Percentiles rank a stretch among this genome's conserved stretches.
phyloP scores from a whole-genome alignment of 2,797 vertebrate genomes.

The Halcyon leucocephala region DNA sequence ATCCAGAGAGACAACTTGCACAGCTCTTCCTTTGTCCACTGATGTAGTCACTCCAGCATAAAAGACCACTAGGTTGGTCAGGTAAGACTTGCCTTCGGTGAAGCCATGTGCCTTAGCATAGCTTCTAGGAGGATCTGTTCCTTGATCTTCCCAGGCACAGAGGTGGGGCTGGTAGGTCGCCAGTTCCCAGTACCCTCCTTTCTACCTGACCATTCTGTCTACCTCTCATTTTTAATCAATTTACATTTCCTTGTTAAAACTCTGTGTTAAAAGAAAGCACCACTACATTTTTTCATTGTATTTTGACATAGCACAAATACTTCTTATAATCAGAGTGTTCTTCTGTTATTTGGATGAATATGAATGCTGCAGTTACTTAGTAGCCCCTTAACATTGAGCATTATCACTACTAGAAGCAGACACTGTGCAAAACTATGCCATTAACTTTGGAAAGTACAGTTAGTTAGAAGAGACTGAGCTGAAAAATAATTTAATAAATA shows the following conservation, averaged over 20 bases:
- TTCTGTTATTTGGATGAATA: slow-evolving; percentile 16
- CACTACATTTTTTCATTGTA: background rate
- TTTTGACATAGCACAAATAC: background rate
- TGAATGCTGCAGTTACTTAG: slow-evolving; percentile 51
- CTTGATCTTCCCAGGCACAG: too few species aligned
- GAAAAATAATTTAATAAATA: background rate
- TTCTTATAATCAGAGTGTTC: background rate
- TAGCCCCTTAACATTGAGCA: background rate
- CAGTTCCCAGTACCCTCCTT: too few species aligned
- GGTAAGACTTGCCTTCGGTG: too few species aligned
- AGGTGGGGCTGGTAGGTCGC: too few species aligned
- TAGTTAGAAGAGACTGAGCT: background rate
- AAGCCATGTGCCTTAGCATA: too few species aligned
- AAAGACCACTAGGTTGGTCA: too few species aligned
- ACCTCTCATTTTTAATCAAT: background rate
- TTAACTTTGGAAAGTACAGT: background rate
- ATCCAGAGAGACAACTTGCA: too few species aligned
- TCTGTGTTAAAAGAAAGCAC: background rate
- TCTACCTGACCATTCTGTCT: background rate
- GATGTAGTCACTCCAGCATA: too few species aligned
- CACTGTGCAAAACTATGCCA: background rate
- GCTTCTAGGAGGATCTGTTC: too few species aligned
- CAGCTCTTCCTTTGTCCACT: too few species aligned
- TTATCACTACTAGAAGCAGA: too few species aligned
- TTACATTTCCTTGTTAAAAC: background rate